A percentile compares a stretch with the other conserved stretches of the same genome.
phyloP scores from a whole-genome alignment of 1,140 invertebrate species.

The Bathynomus jamesi region DNA sequence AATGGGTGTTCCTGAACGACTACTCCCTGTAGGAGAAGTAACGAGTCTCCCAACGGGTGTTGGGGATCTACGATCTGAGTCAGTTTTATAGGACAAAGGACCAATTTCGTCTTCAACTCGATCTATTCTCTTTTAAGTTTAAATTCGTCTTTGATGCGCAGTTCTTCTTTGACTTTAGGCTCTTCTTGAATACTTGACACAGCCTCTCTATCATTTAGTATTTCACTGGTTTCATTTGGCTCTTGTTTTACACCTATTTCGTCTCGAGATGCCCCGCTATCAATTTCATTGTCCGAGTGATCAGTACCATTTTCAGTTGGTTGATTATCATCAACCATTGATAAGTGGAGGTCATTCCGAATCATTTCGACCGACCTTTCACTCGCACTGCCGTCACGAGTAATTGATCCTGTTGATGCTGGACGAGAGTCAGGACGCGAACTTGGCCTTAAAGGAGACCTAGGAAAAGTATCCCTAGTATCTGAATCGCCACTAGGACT shows the following conservation, averaged over 20 bases:
- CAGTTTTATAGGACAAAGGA: neutral
- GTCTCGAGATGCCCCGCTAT: slow-evolving; percentile 23
- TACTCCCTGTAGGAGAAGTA: slow-evolving; percentile 32
- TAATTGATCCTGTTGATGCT: slow-evolving; percentile 31
- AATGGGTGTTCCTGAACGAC: slow-evolving; percentile 49
- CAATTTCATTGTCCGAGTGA: slow-evolving; percentile 30
- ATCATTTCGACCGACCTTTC: slow-evolving; percentile 31
- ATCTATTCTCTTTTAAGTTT: slow-evolving; percentile 24
- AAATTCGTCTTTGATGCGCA: slow-evolving; percentile 35
- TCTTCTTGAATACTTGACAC: slow-evolving; percentile 19
- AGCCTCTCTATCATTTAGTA: slow-evolving; percentile 21
- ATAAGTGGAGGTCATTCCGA: slow-evolving; percentile 17
- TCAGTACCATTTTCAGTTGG: slow-evolving; percentile 32
- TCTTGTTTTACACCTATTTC: slow-evolving; percentile 27
- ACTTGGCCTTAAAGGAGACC: slow-evolving; percentile 33
- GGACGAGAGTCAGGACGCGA: slow-evolving; percentile 23
- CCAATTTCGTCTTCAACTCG: slow-evolving; percentile 16
- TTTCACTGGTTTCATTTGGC: slow-evolving; percentile 20
- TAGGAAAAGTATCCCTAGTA: slow-evolving; percentile 33
- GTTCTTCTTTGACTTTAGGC: slow-evolving; percentile 34
- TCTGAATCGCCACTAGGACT: slow-evolving; percentile 36
- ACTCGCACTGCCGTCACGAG: slow-evolving; percentile 29
- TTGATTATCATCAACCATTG: slow-evolving; percentile 21
- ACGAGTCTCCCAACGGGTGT: slow-evolving; percentile 14
- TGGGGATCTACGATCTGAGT: slow-evolving; percentile 25